A percentile compares a stretch with the other conserved stretches of the same genome.
phyloP scores from a whole-genome alignment of 2,113 vertebrate genomes.

The Apus apus region DNA sequence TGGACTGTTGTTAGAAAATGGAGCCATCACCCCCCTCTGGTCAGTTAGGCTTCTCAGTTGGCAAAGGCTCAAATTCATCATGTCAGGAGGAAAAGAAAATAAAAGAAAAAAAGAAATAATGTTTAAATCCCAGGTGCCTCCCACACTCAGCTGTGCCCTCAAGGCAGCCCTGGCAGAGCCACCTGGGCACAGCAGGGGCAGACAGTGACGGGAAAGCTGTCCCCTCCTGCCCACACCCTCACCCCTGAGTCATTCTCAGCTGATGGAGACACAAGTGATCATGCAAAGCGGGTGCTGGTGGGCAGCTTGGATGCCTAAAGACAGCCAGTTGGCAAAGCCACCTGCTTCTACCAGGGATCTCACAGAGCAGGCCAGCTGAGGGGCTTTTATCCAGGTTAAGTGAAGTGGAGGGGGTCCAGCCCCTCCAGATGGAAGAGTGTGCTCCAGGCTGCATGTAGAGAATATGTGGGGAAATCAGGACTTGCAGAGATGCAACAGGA shows the following conservation, averaged over 20 bases:
- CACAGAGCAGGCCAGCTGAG: not conserved
- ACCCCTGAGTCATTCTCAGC: constrained; percentile 35
- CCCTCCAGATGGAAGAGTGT: not conserved
- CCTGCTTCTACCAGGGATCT: not conserved
- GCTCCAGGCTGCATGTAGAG: not conserved
- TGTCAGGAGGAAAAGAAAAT: not conserved
- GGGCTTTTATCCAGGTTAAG: not conserved
- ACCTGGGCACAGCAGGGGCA: not conserved
- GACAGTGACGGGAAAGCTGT: not conserved
- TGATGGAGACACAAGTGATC: not conserved
- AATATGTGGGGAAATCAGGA: not conserved
- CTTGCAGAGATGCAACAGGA: not conserved
- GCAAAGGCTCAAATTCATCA: constrained; percentile 1
- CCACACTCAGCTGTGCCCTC: not conserved
- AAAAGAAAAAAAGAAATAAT: not conserved
- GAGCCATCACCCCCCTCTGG: not conserved
- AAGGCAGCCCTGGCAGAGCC: not conserved
- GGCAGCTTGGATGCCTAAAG: not conserved
- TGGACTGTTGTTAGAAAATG: not conserved
- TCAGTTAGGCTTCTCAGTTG: not conserved
- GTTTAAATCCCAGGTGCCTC: not conserved
- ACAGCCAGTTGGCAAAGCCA: not conserved
- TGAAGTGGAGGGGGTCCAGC: not conserved
- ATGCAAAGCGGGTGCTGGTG: not conserved
- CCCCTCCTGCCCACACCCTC: not conserved